phyloP scores from a whole-genome alignment of 2,113 vertebrate species.

The Cranoglanis bouderius region DNA sequence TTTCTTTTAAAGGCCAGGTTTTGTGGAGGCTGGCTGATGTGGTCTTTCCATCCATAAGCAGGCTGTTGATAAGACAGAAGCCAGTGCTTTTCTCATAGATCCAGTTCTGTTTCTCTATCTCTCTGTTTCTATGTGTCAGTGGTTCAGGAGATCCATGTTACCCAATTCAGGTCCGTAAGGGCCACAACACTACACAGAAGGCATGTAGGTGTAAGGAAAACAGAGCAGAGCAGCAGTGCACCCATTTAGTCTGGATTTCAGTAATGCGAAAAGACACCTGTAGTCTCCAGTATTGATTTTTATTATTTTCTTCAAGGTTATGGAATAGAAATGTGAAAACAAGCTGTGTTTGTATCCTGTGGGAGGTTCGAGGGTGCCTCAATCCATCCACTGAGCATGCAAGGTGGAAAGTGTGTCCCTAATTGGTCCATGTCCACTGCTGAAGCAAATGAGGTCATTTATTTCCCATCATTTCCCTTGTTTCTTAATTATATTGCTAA shows the following conservation, averaged over 20 bases:
- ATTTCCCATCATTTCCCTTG: conserved; percentile 29
- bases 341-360: conserved; percentile 12
- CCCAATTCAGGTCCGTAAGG: background rate
- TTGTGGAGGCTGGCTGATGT: conserved; percentile 55
- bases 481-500: conserved; percentile 44
- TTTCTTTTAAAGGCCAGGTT: conserved; percentile 42
- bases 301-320: conserved; percentile 2
- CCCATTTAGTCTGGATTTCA: background rate
- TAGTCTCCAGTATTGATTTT: background rate
- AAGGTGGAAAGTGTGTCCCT: conserved; percentile 21
- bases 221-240: background rate
- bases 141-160: background rate
- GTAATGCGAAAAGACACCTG: background rate
- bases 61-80: conserved; percentile 36
- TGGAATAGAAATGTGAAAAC: background rate
- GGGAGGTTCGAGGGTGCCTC: background rate
- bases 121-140: background rate
- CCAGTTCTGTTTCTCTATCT: background rate
- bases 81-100: background rate
- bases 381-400: conserved; percentile 12
- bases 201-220: background rate
- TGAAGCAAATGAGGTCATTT: conserved; percentile 35
- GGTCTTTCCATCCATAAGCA: conserved; percentile 64
- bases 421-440: conserved; percentile 15
- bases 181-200: background rate